Evolutionary conservation across 2,888 invertebrate genomes (phyloP).

Genomic region (Heliconius erato): DNA sequence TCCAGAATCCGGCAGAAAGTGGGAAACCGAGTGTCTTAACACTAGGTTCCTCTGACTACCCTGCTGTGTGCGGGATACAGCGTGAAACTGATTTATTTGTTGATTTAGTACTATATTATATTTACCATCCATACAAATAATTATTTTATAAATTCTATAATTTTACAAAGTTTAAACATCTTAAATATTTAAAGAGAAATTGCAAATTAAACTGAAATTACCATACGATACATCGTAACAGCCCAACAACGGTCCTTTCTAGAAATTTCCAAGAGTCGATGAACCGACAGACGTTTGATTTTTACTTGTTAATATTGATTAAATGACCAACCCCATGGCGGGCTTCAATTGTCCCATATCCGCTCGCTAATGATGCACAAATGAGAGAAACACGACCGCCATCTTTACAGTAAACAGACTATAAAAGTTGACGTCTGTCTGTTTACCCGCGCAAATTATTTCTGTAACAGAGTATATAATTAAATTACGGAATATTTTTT

Average conservation of each 20-base stretch:
- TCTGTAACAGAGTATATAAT: constrained; percentile 6
- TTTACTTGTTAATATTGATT: constrained; percentile 72
- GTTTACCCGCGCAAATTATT: constrained; percentile 33
- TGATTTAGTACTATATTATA: no score
- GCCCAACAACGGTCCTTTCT: constrained; percentile 30
- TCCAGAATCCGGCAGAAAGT: no score
- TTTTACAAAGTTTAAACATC: neutral
- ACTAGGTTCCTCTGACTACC: no score
- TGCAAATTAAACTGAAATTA: neutral
- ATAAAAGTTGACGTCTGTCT: constrained; percentile 24
- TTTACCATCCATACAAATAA: neutral
- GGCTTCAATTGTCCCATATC: constrained; percentile 64
- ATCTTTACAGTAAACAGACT: constrained; percentile 40
- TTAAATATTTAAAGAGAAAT: no score
- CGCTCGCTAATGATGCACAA: constrained; percentile 62
- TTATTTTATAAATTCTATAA: neutral
- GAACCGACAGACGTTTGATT: constrained; percentile 61
- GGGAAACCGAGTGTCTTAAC: no score
- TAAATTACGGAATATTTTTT: no score
- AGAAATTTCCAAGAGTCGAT: constrained; percentile 40
- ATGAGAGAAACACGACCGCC: constrained; percentile 51
- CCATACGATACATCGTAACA: neutral
- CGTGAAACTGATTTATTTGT: no score
- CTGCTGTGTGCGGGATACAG: no score
- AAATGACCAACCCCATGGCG: constrained; percentile 64